Conservation (phyloP, 30 jellyfish, hydroid and myxozoan species). For the Calvadosia cruxmelitensis region DNA sequence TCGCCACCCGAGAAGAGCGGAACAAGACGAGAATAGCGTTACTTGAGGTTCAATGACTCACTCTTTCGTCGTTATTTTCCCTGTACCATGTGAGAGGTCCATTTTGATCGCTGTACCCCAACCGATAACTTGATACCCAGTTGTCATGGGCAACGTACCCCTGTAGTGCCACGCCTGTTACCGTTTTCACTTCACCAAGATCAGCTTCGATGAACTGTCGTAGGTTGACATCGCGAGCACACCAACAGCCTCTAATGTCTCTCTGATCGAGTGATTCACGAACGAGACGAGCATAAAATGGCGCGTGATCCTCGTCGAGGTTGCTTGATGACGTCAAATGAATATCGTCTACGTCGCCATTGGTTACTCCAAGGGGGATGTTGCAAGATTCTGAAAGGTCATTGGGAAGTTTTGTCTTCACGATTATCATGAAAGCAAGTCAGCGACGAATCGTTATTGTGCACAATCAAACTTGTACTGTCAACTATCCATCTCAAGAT, state of each 20-base stretch:
- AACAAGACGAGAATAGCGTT: not conserved
- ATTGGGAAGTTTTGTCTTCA: no score
- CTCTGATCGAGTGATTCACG: constrained; percentile 88
- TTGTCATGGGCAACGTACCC: constrained; percentile 95
- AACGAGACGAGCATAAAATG: constrained; percentile 80
- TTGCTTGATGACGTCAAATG: constrained; percentile 76
- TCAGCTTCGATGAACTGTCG: constrained; percentile 92
- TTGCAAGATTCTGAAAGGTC: constrained; percentile 68
- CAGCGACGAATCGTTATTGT: no score
- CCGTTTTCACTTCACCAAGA: constrained; percentile 88
- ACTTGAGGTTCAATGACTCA: constrained; percentile 8
- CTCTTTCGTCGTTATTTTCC: constrained; percentile 89
- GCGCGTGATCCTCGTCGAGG: constrained; percentile 50
- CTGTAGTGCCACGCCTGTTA: constrained; percentile 36
- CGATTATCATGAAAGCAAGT: no score
- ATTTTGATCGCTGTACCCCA: constrained; percentile 83
- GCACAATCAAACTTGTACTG: no score
- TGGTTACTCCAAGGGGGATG: constrained; percentile 85
- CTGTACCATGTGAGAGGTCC: constrained; percentile 97
- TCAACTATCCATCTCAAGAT: no score
- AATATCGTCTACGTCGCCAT: constrained; percentile 96
- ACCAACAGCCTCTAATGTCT: constrained; percentile 94
- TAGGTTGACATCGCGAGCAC: constrained; percentile 92
- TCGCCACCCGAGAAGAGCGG: not conserved
- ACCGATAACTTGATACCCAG: constrained; percentile 96